Evolutionary conservation across 1,140 invertebrate species (phyloP).

Genomic region (Nephila pilipes): DNA sequence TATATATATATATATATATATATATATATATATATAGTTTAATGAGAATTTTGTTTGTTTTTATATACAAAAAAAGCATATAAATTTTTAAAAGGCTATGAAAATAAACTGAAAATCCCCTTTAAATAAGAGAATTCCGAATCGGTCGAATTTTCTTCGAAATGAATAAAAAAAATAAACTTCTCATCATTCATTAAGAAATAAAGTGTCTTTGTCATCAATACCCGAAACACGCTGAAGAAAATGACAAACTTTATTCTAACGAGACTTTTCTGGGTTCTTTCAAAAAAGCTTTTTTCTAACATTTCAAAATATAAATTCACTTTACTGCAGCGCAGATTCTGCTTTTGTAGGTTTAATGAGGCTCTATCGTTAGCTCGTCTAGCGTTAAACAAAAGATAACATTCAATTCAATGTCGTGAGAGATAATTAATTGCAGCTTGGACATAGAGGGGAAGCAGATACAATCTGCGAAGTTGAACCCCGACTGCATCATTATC

Average conservation of each 20-base stretch:
- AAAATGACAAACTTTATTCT: not conserved
- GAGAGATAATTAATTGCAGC: slow-evolving; percentile 50
- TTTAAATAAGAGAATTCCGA: no score
- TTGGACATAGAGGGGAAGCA: not conserved
- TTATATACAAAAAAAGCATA: no score
- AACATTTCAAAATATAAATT: not conserved
- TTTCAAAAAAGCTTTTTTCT: not conserved
- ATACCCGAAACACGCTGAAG: not conserved
- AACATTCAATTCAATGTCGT: slow-evolving; percentile 44
- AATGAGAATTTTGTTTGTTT: no score
- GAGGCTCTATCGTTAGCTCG: slow-evolving; percentile 11
- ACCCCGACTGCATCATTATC: slow-evolving; percentile 7
- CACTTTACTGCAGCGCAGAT: not conserved
- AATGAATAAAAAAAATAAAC: no score
- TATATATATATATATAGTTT: no score
- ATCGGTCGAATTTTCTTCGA: no score
- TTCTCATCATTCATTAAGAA: not conserved
- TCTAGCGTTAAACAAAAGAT: slow-evolving; percentile 45
- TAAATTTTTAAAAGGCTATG: no score
- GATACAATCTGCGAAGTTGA: not conserved
- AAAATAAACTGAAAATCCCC: no score
- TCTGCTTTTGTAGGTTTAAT: not conserved
- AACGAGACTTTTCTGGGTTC: not conserved
- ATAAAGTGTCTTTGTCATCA: not conserved
- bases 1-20: no score